Conservation (phyloP, 2,797 vertebrate species). For the Parotocinclus haroldoi region DNA sequence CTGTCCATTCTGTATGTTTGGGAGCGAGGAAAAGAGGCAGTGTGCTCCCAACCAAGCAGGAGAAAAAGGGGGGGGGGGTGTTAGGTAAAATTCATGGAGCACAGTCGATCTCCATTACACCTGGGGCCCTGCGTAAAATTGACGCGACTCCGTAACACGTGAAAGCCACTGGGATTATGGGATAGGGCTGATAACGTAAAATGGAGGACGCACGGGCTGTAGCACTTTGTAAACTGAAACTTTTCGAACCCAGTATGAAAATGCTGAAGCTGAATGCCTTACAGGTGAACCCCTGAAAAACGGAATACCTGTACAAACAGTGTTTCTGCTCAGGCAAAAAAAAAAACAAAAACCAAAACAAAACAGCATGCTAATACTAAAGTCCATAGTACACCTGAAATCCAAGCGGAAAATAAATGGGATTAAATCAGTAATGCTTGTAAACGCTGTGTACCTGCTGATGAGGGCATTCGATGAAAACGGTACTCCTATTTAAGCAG, state of each 20-base stretch:
- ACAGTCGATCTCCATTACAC: constrained; percentile 46
- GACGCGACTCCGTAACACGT: constrained; percentile 54
- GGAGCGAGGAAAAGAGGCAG: constrained; percentile 31
- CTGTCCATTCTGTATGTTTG: constrained; percentile 29
- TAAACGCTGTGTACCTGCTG: constrained; percentile 37
- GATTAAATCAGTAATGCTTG: constrained; percentile 41
- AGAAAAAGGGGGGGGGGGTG: constrained; percentile 4
- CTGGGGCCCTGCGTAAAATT: constrained; percentile 54
- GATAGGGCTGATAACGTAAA: constrained; percentile 11
- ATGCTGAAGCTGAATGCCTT: constrained; percentile 12
- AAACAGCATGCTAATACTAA: constrained; percentile 13
- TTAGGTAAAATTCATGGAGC: neutral
- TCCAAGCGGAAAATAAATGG: constrained; percentile 43
- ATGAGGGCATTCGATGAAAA: constrained; percentile 2
- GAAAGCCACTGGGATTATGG: constrained; percentile 39
- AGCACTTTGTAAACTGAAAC: constrained; percentile 24
- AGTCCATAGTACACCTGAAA: constrained; percentile 48
- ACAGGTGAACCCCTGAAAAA: constrained; percentile 17
- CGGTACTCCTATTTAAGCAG: constrained; percentile 31
- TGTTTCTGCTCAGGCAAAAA: constrained; percentile 27
- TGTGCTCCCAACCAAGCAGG: constrained; percentile 30
- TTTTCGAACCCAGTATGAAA: constrained; percentile 8
- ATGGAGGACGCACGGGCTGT: constrained; percentile 1
- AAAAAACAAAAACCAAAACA: constrained; percentile 17
- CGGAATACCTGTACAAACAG: constrained; percentile 14